Conservation (phyloP, 2,113 vertebrate species). For the Callaeas wilsoni region DNA sequence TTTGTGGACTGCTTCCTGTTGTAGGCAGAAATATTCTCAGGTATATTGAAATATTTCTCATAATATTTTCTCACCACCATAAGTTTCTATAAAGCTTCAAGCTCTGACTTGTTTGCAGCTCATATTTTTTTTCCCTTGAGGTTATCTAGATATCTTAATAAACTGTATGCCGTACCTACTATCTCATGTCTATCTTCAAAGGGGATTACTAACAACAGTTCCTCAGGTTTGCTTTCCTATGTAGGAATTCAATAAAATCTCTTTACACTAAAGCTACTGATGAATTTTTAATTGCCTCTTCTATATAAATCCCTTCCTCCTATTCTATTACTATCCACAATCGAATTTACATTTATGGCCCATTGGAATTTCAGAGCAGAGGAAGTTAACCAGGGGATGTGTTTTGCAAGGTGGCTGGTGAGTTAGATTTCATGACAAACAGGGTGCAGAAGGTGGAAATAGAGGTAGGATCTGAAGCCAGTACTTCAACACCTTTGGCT, state of each 20-base stretch:
- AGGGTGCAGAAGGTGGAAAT: neutral
- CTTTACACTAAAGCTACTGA: neutral
- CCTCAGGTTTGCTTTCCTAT: neutral
- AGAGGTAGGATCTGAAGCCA: neutral
- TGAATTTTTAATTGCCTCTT: neutral
- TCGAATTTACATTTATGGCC: rapidly evolving
- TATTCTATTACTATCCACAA: neutral
- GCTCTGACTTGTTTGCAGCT: neutral
- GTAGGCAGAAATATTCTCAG: neutral
- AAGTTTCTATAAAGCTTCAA: neutral
- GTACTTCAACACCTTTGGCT: neutral
- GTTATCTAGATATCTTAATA: neutral
- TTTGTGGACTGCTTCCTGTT: neutral
- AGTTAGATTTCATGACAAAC: neutral
- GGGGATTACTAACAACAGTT: neutral
- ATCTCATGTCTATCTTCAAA: neutral
- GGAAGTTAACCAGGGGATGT: rapidly evolving
- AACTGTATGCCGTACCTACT: neutral
- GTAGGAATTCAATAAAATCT: neutral
- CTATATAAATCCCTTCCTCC: neutral
- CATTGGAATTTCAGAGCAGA: neutral
- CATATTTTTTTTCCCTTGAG: neutral
- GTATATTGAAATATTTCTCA: rapidly evolving
- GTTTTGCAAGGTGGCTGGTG: neutral
- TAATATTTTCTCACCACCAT: neutral